A percentile compares a stretch with the other conserved stretches of the same genome.
phyloP scores from a whole-genome alignment of 2,888 invertebrate genomes.

The Latrodectus elegans region DNA sequence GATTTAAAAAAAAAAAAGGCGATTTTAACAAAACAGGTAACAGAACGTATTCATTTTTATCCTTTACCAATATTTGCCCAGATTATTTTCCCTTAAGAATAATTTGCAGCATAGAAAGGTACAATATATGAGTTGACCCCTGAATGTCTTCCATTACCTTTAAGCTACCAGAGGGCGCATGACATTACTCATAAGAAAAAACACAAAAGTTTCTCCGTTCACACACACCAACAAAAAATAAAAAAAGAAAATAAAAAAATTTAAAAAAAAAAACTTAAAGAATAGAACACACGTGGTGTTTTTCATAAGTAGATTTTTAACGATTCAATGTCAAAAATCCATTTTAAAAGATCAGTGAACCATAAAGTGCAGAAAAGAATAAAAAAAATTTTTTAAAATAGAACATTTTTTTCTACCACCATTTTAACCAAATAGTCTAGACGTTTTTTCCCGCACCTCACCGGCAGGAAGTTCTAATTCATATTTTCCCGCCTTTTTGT shows the following conservation, averaged over 20 bases:
- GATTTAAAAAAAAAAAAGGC: no score
- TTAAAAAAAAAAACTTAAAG: no score
- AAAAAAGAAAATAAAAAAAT: neutral
- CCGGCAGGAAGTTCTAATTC: conserved; percentile 6
- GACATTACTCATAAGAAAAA: no score
- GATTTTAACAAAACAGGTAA: no score
- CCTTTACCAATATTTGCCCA: no score
- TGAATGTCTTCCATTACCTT: no score
- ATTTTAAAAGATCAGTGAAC: conserved; percentile 21
- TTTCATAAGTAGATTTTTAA: neutral
- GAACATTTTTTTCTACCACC: neutral
- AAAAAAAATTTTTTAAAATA: neutral
- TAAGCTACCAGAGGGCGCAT: no score
- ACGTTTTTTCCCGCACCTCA: neutral
- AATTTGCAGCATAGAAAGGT: no score
- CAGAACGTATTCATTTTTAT: no score
- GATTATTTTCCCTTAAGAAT: no score
- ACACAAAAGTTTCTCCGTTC: no score
- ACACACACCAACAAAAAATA: neutral
- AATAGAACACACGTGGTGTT: neutral
- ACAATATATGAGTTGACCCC: no score
- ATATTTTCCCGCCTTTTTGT: conserved; percentile 15
- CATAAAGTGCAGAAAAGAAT: neutral
- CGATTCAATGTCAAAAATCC: neutral
- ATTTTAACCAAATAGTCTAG: conserved; percentile 21